phyloP scores from a whole-genome alignment of 2,888 invertebrate genomes.

The Pristionchus maxplancki region DNA sequence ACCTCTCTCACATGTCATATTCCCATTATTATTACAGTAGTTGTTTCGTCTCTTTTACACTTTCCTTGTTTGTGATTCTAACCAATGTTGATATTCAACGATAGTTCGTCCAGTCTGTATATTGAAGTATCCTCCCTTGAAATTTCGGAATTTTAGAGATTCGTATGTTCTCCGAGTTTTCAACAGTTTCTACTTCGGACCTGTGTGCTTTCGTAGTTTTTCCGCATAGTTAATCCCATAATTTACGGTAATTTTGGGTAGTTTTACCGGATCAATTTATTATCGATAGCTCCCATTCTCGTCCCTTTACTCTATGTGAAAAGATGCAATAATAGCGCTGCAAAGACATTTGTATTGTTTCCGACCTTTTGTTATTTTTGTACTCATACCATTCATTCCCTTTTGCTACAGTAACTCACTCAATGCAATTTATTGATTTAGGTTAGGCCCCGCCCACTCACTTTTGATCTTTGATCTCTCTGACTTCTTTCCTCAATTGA shows the following conservation, averaged over 20 bases:
- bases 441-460: constrained; percentile 41
- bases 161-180: constrained; percentile 21
- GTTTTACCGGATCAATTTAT: constrained; percentile 12
- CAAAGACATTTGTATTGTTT: background rate
- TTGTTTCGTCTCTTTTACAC: background rate
- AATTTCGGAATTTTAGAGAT: constrained; percentile 40
- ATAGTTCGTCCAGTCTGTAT: constrained; percentile 45
- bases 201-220: constrained; percentile 19
- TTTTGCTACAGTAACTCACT: constrained; percentile 35
- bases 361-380: constrained; percentile 6
- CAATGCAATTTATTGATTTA: background rate
- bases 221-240: constrained; percentile 8
- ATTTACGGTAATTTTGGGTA: constrained; percentile 36
- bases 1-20: constrained; percentile 30
- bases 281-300: background rate
- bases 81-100: constrained; percentile 43
- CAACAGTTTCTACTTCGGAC: background rate
- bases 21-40: background rate
- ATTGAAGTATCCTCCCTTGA: background rate
- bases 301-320: constrained; percentile 6
- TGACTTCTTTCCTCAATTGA: background rate
- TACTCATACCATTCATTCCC: constrained; percentile 25
- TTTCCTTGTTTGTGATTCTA: constrained; percentile 33
- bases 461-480: constrained; percentile 45
- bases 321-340: constrained; percentile 33